Evolutionary conservation across 2,113 vertebrate species (phyloP).

Genomic region (Sorex fumeus): DNA sequence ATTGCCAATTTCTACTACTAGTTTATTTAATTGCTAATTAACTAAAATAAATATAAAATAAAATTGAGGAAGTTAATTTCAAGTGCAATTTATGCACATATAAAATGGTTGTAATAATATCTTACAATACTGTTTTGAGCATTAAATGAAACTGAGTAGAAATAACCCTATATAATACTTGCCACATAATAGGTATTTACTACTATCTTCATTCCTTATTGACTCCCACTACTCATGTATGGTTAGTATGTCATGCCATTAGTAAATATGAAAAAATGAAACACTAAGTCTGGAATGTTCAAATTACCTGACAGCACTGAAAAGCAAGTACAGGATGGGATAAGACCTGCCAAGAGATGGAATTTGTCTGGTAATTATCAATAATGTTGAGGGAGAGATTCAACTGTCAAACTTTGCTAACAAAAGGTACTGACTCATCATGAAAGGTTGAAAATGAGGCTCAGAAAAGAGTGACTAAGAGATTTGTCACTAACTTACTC

Average conservation of each 20-base stretch:
- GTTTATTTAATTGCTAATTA: too few relatives aligned
- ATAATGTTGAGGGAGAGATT: not conserved
- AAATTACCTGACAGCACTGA: slow-evolving; percentile 61
- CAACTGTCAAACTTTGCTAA: slow-evolving; percentile 41
- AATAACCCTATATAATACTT: slow-evolving; percentile 49
- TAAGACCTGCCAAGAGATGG: slow-evolving; percentile 60
- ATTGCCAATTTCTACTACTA: too few relatives aligned
- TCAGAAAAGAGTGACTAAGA: slow-evolving; percentile 22
- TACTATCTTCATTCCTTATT: slow-evolving; percentile 33
- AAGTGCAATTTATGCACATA: not conserved
- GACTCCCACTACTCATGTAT: not conserved
- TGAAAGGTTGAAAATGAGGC: slow-evolving; percentile 38
- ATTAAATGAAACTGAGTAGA: slow-evolving; percentile 59
- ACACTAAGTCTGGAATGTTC: slow-evolving; percentile 75
- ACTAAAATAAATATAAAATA: too few relatives aligned
- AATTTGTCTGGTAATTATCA: not conserved
- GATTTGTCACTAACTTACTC: slow-evolving; percentile 21
- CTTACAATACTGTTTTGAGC: slow-evolving; percentile 23
- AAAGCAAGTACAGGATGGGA: slow-evolving; percentile 60
- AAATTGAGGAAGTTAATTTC: not conserved
- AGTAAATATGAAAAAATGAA: slow-evolving; percentile 6
- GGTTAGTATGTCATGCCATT: not conserved
- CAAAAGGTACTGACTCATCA: slow-evolving; percentile 19
- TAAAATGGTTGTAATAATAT: not conserved
- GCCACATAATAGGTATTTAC: not conserved